Evolutionary conservation across 2,888 invertebrate species (phyloP).

Genomic region (Euclidia mi): DNA sequence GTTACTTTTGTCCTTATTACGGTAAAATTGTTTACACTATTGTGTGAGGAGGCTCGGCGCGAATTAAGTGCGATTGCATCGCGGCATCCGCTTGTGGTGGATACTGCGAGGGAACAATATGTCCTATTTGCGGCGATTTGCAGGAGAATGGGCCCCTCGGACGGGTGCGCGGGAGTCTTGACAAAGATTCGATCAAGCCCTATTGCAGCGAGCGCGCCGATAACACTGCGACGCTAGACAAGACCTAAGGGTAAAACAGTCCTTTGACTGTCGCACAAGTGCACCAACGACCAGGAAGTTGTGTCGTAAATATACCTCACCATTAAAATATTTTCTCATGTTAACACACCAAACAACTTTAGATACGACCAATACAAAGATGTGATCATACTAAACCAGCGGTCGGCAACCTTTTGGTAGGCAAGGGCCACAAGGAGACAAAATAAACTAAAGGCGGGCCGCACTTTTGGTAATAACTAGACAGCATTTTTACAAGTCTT

Average conservation of each 20-base stretch:
- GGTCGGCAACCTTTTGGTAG: too few relatives aligned
- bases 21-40: slow-evolving; percentile 67
- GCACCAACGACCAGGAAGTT: slow-evolving; percentile 36
- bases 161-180: slow-evolving; percentile 53
- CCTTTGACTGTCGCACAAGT: slow-evolving; percentile 50
- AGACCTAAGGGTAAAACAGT: slow-evolving; percentile 48
- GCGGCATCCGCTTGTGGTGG: slow-evolving; percentile 60
- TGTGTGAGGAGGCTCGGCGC: slow-evolving; percentile 57
- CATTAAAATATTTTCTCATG: slow-evolving; percentile 36
- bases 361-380: background rate
- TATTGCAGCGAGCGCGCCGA: slow-evolving; percentile 49
- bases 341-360: background rate
- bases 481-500: too few relatives aligned
- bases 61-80: slow-evolving; percentile 67
- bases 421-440: too few relatives aligned
- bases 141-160: slow-evolving; percentile 44
- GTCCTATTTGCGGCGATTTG: slow-evolving; percentile 59
- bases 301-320: slow-evolving; percentile 40
- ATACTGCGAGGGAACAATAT: slow-evolving; percentile 64
- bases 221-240: slow-evolving; percentile 49
- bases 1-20: slow-evolving; percentile 69
- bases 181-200: slow-evolving; percentile 55
- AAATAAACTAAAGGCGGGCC: too few relatives aligned
- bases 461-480: too few relatives aligned
- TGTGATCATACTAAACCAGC: too few relatives aligned